Evolutionary conservation across 2,113 vertebrate genomes (phyloP), one percentile per base, ranked within the genome.

Genomic region (Arvicanthis niloticus): DNA sequence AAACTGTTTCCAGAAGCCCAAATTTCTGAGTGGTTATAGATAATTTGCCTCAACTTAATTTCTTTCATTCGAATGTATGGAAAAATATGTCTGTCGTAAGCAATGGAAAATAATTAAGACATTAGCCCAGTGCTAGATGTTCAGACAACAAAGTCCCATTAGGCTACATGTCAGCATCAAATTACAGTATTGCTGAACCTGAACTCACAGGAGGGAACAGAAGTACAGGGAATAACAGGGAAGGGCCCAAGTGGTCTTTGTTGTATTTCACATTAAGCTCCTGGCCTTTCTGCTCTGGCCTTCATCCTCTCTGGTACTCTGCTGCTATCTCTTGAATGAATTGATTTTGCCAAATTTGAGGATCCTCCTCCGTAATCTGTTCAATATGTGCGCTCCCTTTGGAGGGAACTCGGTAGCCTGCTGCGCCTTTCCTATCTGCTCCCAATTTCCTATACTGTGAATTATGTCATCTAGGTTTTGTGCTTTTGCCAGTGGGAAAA

Each of bases 391-490:
- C 48, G 65, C 95, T 97, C 84, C 91, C 82, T 95, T 97, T 97
- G 96, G 96, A 97, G 94, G 37, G 96, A 97, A 98, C 86, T 95
- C 72, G 96, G 97, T 97, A 97, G 97, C 86, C 98, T 96, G 78
- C 77, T 92, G 56, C 96, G 97, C 86, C 6, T 77, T 97, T 97
- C 75, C 96, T 98, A 97, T 97, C 97, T 98, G 94, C 91, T 98
- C 95, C 84, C 97, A 70, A 98, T 98, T 98, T 98, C 91, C 96
- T 90, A 94, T 42, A 80, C 96, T 95, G 62, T 96, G 65, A 75
- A 97, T 98, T 98, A 97, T 95, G 92, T 98, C 97, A 98, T 98
- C 75, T 97, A 95, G n/a, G 11, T 97, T 98, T 97, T 97, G 73
- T 94, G 26, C 53, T 91, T 91, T 96, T 98, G 95, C 97, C 31